These are phyloP conservation scores for Hypolimnas misippus DNA, from an alignment of 2,888 invertebrate genomes.

Conservation along the genomic window DNA sequence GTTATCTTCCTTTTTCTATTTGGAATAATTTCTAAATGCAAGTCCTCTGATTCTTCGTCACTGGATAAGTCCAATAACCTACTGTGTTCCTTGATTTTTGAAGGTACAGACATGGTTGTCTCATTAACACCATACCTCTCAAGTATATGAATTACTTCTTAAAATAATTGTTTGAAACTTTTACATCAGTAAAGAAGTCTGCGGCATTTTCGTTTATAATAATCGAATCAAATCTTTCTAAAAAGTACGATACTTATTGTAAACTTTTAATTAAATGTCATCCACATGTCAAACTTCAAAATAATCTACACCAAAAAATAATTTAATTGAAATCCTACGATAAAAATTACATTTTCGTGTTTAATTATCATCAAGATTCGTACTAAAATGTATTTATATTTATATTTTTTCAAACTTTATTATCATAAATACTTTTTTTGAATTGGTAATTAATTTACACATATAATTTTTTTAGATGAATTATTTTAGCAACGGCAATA, in stretches of 20 bases:
- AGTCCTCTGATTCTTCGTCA: slow-evolving; percentile 85
- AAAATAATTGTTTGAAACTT: neutral
- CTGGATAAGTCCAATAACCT: slow-evolving; percentile 85
- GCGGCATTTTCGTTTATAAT: neutral
- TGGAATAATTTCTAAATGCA: slow-evolving; percentile 84
- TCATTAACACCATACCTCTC: slow-evolving; percentile 65
- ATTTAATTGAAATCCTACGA: too few species aligned
- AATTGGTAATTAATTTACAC: too few species aligned
- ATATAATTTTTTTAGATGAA: too few species aligned
- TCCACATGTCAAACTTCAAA: neutral
- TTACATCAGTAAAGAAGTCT: neutral
- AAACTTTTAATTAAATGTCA: slow-evolving; percentile 8
- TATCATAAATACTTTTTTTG: too few species aligned
- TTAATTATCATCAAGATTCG: too few species aligned
- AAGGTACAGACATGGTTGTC: slow-evolving; percentile 69
- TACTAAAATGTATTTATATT: too few species aligned
- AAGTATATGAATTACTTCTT: slow-evolving; percentile 26
- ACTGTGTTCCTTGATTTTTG: slow-evolving; percentile 85
- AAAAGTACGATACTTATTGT: neutral
- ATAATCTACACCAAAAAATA: too few species aligned
- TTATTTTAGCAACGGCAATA: neutral
- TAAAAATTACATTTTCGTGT: too few species aligned
- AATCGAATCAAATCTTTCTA: neutral
- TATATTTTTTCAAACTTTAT: too few species aligned
- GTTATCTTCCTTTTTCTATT: slow-evolving; percentile 83